A percentile compares a stretch with the other conserved stretches of the same genome.
Conservation (phyloP, 1,140 invertebrate genomes). For the Cotesia chilonis region DNA sequence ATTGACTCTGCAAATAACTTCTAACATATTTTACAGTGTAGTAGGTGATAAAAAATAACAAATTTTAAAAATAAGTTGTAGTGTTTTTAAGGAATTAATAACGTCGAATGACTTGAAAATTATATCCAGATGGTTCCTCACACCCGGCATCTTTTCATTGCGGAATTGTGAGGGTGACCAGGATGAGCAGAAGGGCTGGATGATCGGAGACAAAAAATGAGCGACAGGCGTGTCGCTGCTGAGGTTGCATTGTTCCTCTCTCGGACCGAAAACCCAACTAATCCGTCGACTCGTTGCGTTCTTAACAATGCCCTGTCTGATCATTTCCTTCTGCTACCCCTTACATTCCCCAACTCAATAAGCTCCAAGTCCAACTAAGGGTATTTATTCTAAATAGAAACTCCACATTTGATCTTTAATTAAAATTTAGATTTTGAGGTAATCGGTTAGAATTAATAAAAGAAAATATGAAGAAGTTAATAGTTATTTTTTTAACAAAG, state of each 20-base stretch:
- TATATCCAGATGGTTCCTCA: background rate
- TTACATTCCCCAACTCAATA: background rate
- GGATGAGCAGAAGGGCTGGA: background rate
- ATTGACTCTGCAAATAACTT: too few species aligned
- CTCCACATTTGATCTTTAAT: background rate
- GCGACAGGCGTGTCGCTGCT: conserved; percentile 29
- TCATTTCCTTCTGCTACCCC: conserved; percentile 36
- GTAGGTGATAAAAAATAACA: too few species aligned
- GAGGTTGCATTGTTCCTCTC: conserved; percentile 29
- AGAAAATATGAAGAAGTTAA: too few species aligned
- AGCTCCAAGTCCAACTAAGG: background rate
- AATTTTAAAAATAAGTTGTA: too few species aligned
- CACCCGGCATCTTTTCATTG: conserved; percentile 14
- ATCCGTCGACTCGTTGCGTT: conserved; percentile 25
- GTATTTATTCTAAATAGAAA: too few species aligned
- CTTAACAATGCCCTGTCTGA: conserved; percentile 32
- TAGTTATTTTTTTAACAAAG: too few species aligned
- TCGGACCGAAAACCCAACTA: conserved; percentile 27
- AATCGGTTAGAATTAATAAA: too few species aligned
- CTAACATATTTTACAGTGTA: too few species aligned
- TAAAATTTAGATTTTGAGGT: background rate
- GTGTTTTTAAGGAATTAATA: too few species aligned
- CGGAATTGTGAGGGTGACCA: conserved; percentile 24
- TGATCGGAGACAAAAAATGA: conserved; percentile 26
- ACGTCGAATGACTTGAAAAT: background rate